A percentile compares a stretch with the other conserved stretches of the same genome.
Conservation (phyloP, 2,888 invertebrate genomes). For the Drosophila mayaguana region DNA sequence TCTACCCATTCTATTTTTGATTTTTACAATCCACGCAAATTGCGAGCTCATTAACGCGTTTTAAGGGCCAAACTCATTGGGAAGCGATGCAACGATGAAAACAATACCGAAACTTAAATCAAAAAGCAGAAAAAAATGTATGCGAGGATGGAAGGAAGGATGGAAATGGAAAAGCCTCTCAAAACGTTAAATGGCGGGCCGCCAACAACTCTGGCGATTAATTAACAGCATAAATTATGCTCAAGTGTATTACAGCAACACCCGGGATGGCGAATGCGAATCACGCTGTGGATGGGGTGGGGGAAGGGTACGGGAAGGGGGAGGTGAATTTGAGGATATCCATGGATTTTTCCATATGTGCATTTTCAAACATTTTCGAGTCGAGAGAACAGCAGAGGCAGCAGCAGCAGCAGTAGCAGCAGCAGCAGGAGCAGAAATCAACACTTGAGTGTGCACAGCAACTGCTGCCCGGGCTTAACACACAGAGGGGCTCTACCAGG, state of each 20-base stretch:
- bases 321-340: constrained; percentile 39
- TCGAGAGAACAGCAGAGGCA: constrained; percentile 55
- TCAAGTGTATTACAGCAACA: constrained; percentile 77
- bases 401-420: constrained; percentile 58
- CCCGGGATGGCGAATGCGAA: constrained; percentile 28
- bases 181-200: constrained; percentile 47
- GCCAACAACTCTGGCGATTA: constrained; percentile 61
- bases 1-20: too few species aligned
- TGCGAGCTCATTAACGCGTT: constrained; percentile 55
- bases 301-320: background rate
- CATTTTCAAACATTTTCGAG: constrained; percentile 53
- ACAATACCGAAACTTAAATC: constrained; percentile 34
- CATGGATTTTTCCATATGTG: constrained; percentile 50
- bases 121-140: background rate
- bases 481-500: background rate
- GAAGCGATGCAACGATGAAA: constrained; percentile 25
- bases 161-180: constrained; percentile 21
- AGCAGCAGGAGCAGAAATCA: constrained; percentile 65
- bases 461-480: constrained; percentile 12
- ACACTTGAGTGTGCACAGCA: constrained; percentile 56
- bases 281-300: background rate
- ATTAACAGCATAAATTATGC: constrained; percentile 81
- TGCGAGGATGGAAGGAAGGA: background rate
- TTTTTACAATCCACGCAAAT: constrained; percentile 29
- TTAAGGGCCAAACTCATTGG: constrained; percentile 40